phyloP scores from a whole-genome alignment of 1,140 invertebrate genomes.

The Centruroides vittatus region DNA sequence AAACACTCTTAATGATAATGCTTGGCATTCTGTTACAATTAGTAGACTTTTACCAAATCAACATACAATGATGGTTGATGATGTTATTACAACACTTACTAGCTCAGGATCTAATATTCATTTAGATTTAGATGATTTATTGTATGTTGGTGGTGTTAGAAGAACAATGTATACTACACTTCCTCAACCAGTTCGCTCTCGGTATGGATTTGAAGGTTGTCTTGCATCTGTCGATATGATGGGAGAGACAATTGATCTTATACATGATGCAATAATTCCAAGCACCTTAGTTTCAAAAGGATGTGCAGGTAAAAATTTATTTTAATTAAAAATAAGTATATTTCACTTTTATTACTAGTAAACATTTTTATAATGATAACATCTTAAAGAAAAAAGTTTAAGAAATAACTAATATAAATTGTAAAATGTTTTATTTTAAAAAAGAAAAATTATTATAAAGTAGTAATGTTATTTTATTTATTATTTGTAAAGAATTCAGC shows the following conservation, averaged over 20 bases:
- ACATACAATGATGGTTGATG: constrained; percentile 81
- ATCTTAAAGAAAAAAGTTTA: no score
- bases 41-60: constrained; percentile 68
- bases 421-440: no score
- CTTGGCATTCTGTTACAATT: constrained; percentile 88
- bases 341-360: no score
- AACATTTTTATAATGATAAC: no score
- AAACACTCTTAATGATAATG: constrained; percentile 74
- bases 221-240: constrained; percentile 82
- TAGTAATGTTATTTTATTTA: no score
- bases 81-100: constrained; percentile 50
- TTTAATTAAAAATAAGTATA: constrained; percentile 39
- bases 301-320: constrained; percentile 53
- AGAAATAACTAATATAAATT: no score
- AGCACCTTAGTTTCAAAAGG: constrained; percentile 63
- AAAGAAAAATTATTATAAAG: no score
- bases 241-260: constrained; percentile 71
- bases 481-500: no score
- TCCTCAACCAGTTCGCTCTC: constrained; percentile 59
- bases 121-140: constrained; percentile 71
- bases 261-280: constrained; percentile 68
- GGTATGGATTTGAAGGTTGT: constrained; percentile 86
- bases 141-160: constrained; percentile 76
- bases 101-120: constrained; percentile 61
- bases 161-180: constrained; percentile 61